Evolutionary conservation across 2,797 vertebrate genomes (phyloP).

Genomic region (Lerista edwardsae): DNA sequence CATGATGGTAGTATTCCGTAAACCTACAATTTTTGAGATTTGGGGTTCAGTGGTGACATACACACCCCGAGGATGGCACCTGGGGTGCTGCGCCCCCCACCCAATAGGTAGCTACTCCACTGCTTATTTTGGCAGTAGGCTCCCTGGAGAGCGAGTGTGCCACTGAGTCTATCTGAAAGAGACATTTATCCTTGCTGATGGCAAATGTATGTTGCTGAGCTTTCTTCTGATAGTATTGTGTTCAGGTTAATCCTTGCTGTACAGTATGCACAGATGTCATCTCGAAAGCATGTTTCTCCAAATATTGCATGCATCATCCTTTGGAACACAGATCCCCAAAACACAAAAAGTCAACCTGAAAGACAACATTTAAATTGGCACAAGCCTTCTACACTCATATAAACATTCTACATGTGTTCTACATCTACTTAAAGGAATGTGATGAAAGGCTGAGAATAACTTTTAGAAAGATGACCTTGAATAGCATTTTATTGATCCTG

Average conservation of each 20-base stretch:
- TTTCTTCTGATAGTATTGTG: not conserved
- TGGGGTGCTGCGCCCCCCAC: too few species aligned
- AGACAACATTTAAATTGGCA: not conserved
- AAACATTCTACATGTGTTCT: not conserved
- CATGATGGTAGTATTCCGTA: too few species aligned
- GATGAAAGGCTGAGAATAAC: not conserved
- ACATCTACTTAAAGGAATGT: not conserved
- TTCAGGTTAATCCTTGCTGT: not conserved
- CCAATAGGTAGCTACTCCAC: too few species aligned
- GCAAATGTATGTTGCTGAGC: not conserved
- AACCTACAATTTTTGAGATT: too few species aligned
- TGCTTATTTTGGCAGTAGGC: not conserved
- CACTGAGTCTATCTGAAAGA: not conserved
- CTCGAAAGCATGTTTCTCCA: not conserved
- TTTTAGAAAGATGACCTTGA: too few species aligned
- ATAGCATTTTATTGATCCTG: not conserved
- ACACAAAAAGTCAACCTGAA: not conserved
- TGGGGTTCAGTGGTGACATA: too few species aligned
- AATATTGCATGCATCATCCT: not conserved
- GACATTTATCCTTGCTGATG: not conserved
- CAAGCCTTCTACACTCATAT: not conserved
- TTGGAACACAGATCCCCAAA: not conserved
- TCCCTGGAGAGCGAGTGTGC: not conserved
- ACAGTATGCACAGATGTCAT: not conserved
- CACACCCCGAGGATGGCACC: too few species aligned